Evolutionary conservation across 2,888 invertebrate genomes (phyloP), one percentile per base, ranked within the genome.

Genomic region (Chrysotoxum bicinctum): DNA sequence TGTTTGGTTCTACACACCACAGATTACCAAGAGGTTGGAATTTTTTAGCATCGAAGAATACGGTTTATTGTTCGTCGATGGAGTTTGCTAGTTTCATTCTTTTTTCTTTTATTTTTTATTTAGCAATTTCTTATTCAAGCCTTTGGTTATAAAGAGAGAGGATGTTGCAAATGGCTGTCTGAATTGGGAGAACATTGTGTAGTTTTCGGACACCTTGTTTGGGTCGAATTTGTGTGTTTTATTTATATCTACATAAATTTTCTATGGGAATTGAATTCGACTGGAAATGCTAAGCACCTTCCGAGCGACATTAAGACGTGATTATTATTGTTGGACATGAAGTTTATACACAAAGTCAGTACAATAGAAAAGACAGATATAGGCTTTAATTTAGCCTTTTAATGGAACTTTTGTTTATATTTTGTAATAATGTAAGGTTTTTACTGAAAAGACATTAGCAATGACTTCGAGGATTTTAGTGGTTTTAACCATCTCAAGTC

Each of bases 161-260:
- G 64, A 72, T 54, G 70, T 68, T 32, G 35, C 45, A 56, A 66
- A 68, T 30, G 35, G 66, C 26, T 54, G 10, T 77, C 35, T 62
- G 40, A 52, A 40, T 37, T 68, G 56, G 66, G 56, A 26, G 26
- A 66, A 37, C 58, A 62, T 30, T 52, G 30, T 64, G 45, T 64
- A n/a, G 19, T 58, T 26, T 32, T 58, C 16, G 81, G 78, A 79
- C 78, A 69, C 83, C 83, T 83, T 78, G 78, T 69, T 79, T 83
- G 83, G 66, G 56, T 50, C 70, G 74, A 70, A 83, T 70, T 64
- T 70, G 69, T 79, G 79, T 70, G 79, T 70, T 66, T 78, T 78
- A 56, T 74, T 45, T 32, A 45, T 70, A 56, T 37, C 52, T 45
- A 79, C 79, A 79, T 84, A 84, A 84, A 84, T 84, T 84, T 84